These are phyloP conservation scores for Prionailurus viverrinus DNA, from an alignment of 2,113 vertebrate species.

Conservation along the genomic window DNA sequence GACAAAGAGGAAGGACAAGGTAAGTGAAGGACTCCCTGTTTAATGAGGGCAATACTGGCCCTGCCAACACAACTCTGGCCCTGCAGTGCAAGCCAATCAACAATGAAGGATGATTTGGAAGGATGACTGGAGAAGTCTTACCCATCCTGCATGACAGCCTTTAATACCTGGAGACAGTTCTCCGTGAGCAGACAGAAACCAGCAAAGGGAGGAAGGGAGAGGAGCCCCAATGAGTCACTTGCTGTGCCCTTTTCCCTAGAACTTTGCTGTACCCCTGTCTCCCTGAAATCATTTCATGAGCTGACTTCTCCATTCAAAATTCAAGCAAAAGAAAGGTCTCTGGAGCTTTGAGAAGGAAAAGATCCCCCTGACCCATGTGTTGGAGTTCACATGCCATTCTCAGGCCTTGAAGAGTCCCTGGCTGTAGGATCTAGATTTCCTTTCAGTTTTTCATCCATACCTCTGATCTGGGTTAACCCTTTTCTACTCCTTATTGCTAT, in stretches of 20 bases:
- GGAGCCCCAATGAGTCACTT: neutral
- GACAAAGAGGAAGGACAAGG: neutral
- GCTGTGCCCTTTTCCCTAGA: neutral
- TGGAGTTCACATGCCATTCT: neutral
- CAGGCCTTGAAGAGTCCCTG: neutral
- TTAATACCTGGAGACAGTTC: neutral
- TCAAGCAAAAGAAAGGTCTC: neutral
- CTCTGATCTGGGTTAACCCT: neutral
- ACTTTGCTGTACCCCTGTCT: neutral
- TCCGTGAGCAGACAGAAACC: neutral
- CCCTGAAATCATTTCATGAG: neutral
- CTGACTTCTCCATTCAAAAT: neutral
- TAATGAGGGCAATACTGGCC: neutral
- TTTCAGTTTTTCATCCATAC: neutral
- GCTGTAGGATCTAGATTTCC: neutral
- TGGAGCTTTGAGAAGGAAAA: neutral
- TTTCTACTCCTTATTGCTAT: neutral
- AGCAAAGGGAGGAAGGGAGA: neutral
- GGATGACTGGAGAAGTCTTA: neutral
- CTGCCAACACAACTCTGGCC: neutral
- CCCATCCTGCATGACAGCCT: rapidly evolving
- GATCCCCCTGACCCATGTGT: neutral
- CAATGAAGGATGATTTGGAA: neutral
- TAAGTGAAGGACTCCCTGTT: neutral
- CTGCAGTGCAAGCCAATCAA: neutral